Percentiles rank a stretch among this genome's conserved stretches.
phyloP scores from a whole-genome alignment of 1,140 invertebrate species.

The Helicoverpa zea region DNA sequence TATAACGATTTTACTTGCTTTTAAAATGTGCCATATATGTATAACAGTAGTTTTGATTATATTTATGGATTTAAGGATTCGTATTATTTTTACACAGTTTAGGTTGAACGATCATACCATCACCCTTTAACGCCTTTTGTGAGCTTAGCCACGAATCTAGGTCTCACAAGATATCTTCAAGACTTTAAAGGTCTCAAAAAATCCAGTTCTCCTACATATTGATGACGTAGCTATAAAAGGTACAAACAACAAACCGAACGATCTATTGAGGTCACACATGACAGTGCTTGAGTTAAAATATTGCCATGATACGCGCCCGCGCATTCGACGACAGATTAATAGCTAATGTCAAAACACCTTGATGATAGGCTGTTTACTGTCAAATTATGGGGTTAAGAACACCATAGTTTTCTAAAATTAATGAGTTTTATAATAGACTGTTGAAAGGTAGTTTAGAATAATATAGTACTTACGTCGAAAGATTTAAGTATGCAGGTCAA shows the following conservation, averaged over 20 bases:
- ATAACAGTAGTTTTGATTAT: too few relatives aligned
- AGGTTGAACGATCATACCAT: too few relatives aligned
- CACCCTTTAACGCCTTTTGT: too few relatives aligned
- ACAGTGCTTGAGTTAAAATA: slow-evolving; percentile 4
- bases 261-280: slow-evolving; percentile 12
- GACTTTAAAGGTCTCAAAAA: neutral
- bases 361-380: neutral
- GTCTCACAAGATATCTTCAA: neutral
- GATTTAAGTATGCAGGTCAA: slow-evolving; percentile 17
- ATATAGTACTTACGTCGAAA: neutral
- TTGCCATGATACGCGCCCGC: neutral
- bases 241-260: neutral
- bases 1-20: too few relatives aligned
- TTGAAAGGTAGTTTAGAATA: neutral
- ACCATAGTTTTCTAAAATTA: neutral
- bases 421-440: neutral
- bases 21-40: too few relatives aligned
- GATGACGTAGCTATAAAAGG: neutral
- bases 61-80: too few relatives aligned
- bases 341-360: neutral
- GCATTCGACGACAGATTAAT: slow-evolving; percentile 1
- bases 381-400: neutral
- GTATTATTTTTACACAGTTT: too few relatives aligned
- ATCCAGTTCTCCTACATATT: slow-evolving; percentile 3
- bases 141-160: neutral